These are phyloP conservation scores for Drosophila bunnanda DNA, from an alignment of 2,888 invertebrate species.

Conservation along the genomic window DNA sequence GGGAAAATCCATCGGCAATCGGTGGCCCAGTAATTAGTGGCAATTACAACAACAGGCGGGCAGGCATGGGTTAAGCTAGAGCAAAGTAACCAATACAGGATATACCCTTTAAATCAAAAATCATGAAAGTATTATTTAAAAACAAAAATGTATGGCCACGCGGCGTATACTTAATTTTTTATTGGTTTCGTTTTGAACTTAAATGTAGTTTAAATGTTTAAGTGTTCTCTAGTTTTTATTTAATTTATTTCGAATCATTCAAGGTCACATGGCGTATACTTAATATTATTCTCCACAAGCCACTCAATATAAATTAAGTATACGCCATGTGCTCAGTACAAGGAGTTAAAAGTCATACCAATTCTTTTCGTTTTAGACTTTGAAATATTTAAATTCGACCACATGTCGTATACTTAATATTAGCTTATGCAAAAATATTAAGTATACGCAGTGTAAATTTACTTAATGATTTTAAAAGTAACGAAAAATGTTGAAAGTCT, in stretches of 20 bases:
- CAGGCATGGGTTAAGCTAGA: background rate
- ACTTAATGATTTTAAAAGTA: background rate
- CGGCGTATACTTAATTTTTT: too few relatives aligned
- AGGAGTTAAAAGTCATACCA: background rate
- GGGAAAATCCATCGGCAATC: conserved; percentile 55
- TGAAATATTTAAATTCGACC: background rate
- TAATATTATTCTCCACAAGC: background rate
- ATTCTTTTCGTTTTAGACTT: accelerated
- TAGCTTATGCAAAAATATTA: background rate
- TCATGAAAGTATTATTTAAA: background rate
- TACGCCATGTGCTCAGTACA: background rate
- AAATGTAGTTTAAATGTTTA: too few relatives aligned
- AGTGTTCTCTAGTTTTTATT: too few relatives aligned
- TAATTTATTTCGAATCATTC: background rate
- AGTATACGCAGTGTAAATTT: background rate
- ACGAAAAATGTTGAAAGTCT: too few relatives aligned
- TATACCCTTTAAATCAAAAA: background rate
- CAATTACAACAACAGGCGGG: conserved; percentile 67
- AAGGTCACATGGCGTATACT: background rate
- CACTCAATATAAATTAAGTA: background rate
- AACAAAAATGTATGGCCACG: background rate
- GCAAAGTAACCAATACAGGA: too few relatives aligned
- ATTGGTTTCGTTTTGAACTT: too few relatives aligned
- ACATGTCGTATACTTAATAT: background rate
- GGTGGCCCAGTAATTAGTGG: conserved; percentile 66